These are phyloP conservation scores for Drosophila setosimentum DNA, from an alignment of 2,888 invertebrate genomes.

Conservation along the genomic window DNA sequence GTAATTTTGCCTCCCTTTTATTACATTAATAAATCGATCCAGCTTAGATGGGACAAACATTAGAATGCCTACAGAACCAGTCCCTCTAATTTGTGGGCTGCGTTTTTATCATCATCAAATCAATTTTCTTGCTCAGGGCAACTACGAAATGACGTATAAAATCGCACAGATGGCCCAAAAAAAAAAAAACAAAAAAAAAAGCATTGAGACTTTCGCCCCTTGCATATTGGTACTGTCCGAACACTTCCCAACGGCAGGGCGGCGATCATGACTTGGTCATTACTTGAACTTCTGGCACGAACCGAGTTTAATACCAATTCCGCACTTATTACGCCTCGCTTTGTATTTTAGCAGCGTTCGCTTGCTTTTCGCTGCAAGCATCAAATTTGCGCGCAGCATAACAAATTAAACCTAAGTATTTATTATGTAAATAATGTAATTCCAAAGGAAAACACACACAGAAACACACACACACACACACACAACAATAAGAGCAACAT, in stretches of 20 bases:
- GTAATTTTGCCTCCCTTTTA: background rate
- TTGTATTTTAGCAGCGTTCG: constrained; percentile 20
- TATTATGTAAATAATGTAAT: constrained; percentile 77
- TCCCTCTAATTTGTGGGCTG: constrained; percentile 5
- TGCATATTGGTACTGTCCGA: constrained; percentile 16
- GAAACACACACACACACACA: constrained; percentile 4
- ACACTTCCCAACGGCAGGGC: background rate
- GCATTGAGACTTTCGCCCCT: constrained; percentile 21
- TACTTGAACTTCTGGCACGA: constrained; percentile 15
- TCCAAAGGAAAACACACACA: constrained; percentile 42
- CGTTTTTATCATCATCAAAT: constrained; percentile 58
- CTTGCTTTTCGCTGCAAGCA: constrained; percentile 44
- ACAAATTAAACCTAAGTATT: constrained; percentile 73
- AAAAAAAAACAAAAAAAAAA: background rate
- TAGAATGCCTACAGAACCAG: constrained; percentile 10
- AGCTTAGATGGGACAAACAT: background rate
- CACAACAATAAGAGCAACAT: background rate
- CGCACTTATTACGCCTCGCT: constrained; percentile 4
- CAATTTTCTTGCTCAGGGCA: constrained; percentile 58
- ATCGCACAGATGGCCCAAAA: constrained; percentile 59
- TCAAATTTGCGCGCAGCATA: constrained; percentile 63
- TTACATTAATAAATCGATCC: constrained; percentile 41
- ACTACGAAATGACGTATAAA: constrained; percentile 45
- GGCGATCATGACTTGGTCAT: constrained; percentile 23
- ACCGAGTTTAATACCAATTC: constrained; percentile 30